Conservation (phyloP, 2,797 vertebrate species). For the Platyrinchus mystaceus region DNA sequence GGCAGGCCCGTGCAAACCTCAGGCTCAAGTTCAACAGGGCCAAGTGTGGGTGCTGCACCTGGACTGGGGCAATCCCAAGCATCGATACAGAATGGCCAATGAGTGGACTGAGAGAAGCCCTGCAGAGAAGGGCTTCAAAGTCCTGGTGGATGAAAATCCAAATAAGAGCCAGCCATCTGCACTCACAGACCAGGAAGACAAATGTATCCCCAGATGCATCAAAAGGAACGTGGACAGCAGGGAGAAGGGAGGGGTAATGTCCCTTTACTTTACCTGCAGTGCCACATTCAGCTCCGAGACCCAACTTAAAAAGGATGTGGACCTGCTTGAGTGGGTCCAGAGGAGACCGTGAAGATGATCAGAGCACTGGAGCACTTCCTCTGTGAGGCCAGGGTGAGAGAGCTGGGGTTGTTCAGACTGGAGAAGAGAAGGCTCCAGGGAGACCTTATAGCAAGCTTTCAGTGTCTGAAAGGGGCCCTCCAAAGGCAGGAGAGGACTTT, state of each 20-base stretch:
- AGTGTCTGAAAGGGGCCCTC: background rate
- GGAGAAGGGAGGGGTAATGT: background rate
- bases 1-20: background rate
- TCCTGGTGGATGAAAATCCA: background rate
- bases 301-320: background rate
- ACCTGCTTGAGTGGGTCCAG: rapidly evolving
- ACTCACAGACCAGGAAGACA: background rate
- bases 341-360: background rate
- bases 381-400: background rate
- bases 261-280: background rate
- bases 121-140: background rate
- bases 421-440: background rate
- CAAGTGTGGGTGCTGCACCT: background rate
- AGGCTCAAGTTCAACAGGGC: background rate
- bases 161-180: rapidly evolving
- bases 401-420: background rate
- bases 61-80: background rate
- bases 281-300: background rate
- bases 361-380: background rate
- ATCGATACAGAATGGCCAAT: rapidly evolving
- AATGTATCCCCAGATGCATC: background rate
- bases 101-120: background rate
- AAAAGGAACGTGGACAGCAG: background rate
- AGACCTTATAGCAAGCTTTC: background rate
- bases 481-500: background rate